Percentiles rank a stretch among this genome's conserved stretches.
These are phyloP conservation scores for Nymphalis c-album DNA, from an alignment of 2,888 invertebrate species.

Conservation along the genomic window DNA sequence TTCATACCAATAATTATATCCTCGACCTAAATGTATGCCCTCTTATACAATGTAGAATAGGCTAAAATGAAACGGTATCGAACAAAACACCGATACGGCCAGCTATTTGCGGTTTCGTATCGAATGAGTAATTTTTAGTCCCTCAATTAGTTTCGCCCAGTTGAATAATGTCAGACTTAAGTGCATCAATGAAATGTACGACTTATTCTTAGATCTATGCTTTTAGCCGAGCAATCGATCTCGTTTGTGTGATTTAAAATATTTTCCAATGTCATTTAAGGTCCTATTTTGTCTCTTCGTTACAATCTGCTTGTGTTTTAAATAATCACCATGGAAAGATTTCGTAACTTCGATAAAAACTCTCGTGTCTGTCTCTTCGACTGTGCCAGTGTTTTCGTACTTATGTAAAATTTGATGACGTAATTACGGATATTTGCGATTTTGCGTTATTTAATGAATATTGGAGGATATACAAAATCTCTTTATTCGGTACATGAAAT, in stretches of 20 bases:
- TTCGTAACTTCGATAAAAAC: no score
- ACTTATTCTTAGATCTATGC: background rate
- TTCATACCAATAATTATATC: conserved; percentile 2
- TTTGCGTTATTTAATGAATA: no score
- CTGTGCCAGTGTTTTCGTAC: no score
- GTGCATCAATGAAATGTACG: conserved; percentile 12
- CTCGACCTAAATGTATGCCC: conserved; percentile 12
- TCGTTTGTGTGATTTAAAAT: background rate
- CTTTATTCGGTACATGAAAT: no score
- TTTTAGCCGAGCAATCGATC: background rate
- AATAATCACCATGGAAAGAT: background rate
- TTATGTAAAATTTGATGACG: no score
- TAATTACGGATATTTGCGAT: no score
- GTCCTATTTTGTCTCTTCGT: background rate
- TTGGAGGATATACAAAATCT: no score
- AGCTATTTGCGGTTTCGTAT: conserved; percentile 30
- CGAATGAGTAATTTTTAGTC: conserved; percentile 28
- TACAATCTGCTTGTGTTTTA: background rate
- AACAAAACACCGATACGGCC: conserved; percentile 29
- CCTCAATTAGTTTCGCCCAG: background rate
- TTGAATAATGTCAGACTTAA: conserved; percentile 15
- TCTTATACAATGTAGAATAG: conserved; percentile 20
- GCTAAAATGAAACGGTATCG: conserved; percentile 32
- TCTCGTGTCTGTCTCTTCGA: no score
- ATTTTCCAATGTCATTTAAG: background rate